Conservation (phyloP, 2,888 invertebrate genomes). For the Saturnia japonica region DNA sequence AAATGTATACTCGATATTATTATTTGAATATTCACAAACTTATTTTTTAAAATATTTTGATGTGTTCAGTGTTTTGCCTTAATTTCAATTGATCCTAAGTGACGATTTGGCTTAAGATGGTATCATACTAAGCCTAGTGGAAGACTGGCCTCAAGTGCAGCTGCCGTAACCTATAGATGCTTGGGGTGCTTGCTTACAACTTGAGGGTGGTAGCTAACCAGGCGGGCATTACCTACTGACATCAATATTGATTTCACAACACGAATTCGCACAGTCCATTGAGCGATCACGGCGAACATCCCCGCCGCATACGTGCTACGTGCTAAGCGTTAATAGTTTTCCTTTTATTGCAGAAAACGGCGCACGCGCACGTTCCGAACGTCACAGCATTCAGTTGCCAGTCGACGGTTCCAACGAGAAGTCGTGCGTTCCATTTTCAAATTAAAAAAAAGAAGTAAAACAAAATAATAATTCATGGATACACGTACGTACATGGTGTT, state of each 20-base stretch:
- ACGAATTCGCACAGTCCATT: not conserved
- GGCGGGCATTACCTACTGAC: too few relatives aligned
- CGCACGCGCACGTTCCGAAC: slow-evolving; percentile 40
- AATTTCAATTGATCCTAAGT: too few relatives aligned
- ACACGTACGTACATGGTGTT: not conserved
- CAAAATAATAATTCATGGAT: not conserved
- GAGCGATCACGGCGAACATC: not conserved
- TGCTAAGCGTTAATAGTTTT: slow-evolving; percentile 11
- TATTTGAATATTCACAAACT: too few relatives aligned
- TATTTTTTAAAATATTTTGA: too few relatives aligned
- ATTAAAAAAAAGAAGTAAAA: not conserved
- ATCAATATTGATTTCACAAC: not conserved
- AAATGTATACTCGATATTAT: too few relatives aligned
- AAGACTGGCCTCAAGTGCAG: too few relatives aligned
- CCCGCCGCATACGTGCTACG: not conserved
- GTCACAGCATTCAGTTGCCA: slow-evolving; percentile 42
- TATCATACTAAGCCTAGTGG: too few relatives aligned
- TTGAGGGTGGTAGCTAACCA: too few relatives aligned
- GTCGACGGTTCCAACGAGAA: slow-evolving; percentile 32
- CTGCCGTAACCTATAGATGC: too few relatives aligned
- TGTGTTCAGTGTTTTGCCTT: too few relatives aligned
- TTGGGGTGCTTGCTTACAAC: too few relatives aligned
- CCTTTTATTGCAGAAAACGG: slow-evolving; percentile 39
- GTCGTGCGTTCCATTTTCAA: slow-evolving; percentile 28
- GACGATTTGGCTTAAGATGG: too few relatives aligned